A percentile compares a stretch with the other conserved stretches of the same genome.
Evolutionary conservation across 2,888 invertebrate genomes (phyloP).

Genomic region (Hofmannophila pseudospretella): DNA sequence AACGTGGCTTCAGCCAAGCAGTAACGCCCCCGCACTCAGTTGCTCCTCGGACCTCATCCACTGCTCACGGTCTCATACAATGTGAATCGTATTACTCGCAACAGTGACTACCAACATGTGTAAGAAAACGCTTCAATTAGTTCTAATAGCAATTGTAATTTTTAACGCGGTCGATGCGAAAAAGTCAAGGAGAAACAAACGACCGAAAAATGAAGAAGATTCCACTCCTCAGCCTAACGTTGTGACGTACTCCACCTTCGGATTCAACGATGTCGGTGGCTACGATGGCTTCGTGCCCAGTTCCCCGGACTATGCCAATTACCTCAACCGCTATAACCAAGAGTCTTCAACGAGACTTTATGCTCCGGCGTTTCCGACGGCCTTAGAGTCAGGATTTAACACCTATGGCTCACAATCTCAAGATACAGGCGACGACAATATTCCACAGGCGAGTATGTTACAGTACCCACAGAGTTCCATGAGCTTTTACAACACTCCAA

Average conservation of each 20-base stretch:
- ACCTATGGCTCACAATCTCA: constrained; percentile 36
- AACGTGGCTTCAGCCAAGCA: constrained; percentile 15
- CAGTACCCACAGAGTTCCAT: constrained; percentile 44
- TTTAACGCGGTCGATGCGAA: constrained; percentile 38
- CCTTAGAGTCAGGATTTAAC: constrained; percentile 46
- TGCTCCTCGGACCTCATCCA: constrained; percentile 49
- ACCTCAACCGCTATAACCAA: constrained; percentile 40
- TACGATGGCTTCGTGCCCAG: constrained; percentile 64
- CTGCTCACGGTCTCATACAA: constrained; percentile 54
- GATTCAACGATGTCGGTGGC: constrained; percentile 63
- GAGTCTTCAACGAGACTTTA: constrained; percentile 55
- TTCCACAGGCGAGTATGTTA: constrained; percentile 40
- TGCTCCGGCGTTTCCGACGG: constrained; percentile 62
- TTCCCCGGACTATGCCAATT: constrained; percentile 58
- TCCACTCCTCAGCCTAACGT: constrained; percentile 59
- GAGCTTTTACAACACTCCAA: constrained; percentile 42
- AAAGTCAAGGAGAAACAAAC: constrained; percentile 48
- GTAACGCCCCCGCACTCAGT: constrained; percentile 36
- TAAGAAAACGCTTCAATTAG: constrained; percentile 40
- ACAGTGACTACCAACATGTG: constrained; percentile 49
- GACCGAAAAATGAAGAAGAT: constrained; percentile 44
- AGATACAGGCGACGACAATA: constrained; percentile 33
- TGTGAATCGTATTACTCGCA: constrained; percentile 44
- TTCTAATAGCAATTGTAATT: constrained; percentile 39
- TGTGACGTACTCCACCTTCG: constrained; percentile 66